phyloP scores from a whole-genome alignment of 2,797 vertebrate genomes.

The Tokudaia tokunoshimensis region DNA sequence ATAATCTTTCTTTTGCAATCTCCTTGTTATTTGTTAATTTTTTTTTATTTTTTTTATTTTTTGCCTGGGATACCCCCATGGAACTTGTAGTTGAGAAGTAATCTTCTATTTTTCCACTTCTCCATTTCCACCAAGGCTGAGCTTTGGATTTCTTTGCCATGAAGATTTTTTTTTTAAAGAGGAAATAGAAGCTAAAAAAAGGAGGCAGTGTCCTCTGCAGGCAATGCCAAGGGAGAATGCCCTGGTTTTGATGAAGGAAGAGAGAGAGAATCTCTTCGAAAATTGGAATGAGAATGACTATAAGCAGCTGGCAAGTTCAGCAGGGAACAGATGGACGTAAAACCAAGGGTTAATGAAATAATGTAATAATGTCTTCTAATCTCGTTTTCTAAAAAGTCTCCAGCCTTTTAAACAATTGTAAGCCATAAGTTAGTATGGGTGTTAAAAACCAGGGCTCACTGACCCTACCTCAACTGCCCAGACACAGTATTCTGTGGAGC shows the following conservation, averaged over 20 bases:
- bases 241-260: no score
- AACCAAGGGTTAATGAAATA: not conserved
- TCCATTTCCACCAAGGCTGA: not conserved
- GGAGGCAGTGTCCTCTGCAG: not conserved
- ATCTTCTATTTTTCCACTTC: not conserved
- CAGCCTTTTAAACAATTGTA: slow-evolving; percentile 12
- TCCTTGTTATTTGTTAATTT: not conserved
- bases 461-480: not conserved
- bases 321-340: not conserved
- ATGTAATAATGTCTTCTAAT: not conserved
- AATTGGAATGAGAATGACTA: not conserved
- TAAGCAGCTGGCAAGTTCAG: not conserved
- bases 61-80: not conserved
- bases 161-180: not conserved
- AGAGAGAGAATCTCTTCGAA: not conserved
- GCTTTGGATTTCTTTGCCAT: not conserved
- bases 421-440: not conserved
- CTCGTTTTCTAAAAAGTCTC: not conserved
- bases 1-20: not conserved
- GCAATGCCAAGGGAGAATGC: not conserved
- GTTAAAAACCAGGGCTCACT: not conserved
- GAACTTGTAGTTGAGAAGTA: not conserved
- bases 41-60: not conserved
- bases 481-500: no score
- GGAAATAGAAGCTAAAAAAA: not conserved